phyloP scores from a whole-genome alignment of 2,113 vertebrate species.

The Lasiurus borealis region DNA sequence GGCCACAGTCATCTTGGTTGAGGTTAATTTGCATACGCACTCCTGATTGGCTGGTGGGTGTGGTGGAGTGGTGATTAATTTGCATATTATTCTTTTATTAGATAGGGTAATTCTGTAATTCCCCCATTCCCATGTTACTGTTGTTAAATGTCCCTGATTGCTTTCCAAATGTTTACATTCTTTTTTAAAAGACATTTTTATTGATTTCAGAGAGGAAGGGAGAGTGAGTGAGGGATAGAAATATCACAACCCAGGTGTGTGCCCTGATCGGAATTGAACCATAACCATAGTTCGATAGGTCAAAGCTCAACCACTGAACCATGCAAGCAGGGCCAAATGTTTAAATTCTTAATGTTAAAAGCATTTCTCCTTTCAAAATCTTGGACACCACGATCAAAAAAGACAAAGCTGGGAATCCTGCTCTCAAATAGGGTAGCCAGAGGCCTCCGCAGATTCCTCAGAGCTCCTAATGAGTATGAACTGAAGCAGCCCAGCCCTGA shows the following conservation, averaged over 20 bases:
- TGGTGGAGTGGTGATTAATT: no score
- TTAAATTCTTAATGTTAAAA: constrained; percentile 78
- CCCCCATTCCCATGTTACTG: constrained; percentile 68
- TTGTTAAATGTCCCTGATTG: constrained; percentile 81
- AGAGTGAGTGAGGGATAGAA: not conserved
- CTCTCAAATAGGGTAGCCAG: constrained; percentile 51
- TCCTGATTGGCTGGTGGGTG: no score
- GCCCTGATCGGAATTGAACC: no score
- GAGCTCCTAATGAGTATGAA: constrained; percentile 63
- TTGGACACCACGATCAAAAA: constrained; percentile 67
- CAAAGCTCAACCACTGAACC: not conserved
- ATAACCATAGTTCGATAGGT: not conserved
- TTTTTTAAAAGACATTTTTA: constrained; percentile 5
- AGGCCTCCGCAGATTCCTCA: constrained; percentile 30
- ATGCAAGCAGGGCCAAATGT: constrained; percentile 35
- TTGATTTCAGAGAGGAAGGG: not conserved
- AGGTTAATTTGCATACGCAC: no score
- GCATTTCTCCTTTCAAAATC: constrained; percentile 82
- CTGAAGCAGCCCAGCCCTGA: not conserved
- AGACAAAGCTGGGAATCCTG: constrained; percentile 66
- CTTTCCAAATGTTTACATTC: constrained; percentile 82
- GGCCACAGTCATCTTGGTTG: no score
- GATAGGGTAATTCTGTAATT: constrained; percentile 79
- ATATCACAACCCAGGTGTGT: not conserved
- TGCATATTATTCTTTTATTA: no score